These are phyloP conservation scores for Ooceraea biroi DNA, from an alignment of 1,140 invertebrate genomes.

Conservation along the genomic window DNA sequence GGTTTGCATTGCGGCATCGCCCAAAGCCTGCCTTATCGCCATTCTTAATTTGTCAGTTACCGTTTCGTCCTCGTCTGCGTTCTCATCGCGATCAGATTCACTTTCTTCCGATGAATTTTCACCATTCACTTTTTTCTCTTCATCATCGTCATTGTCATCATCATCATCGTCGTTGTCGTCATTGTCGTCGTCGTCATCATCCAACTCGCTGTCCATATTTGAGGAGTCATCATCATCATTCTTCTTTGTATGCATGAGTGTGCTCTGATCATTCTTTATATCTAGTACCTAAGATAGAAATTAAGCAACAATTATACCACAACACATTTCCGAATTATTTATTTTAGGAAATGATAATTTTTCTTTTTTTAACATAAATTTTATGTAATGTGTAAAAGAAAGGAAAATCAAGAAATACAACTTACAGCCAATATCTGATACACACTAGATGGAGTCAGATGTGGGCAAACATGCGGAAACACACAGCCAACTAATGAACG, in stretches of 20 bases:
- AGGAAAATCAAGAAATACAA: slow-evolving; percentile 36
- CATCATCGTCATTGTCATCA: slow-evolving; percentile 81
- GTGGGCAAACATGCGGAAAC: slow-evolving; percentile 90
- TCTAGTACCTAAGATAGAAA: slow-evolving; percentile 86
- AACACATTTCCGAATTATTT: neutral
- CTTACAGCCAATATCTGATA: slow-evolving; percentile 90
- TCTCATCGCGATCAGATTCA: slow-evolving; percentile 78
- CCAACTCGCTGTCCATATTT: slow-evolving; percentile 69
- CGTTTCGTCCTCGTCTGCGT: slow-evolving; percentile 87
- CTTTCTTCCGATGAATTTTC: slow-evolving; percentile 83
- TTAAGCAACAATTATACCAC: slow-evolving; percentile 16
- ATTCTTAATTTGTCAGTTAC: slow-evolving; percentile 89
- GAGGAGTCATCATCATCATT: slow-evolving; percentile 83
- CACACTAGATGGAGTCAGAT: slow-evolving; percentile 89
- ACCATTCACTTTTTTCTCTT: slow-evolving; percentile 82
- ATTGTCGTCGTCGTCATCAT: slow-evolving; percentile 82
- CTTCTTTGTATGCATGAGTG: slow-evolving; percentile 80
- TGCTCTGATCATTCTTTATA: slow-evolving; percentile 88
- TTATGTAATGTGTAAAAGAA: neutral
- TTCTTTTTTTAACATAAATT: slow-evolving; percentile 27
- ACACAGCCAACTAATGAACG: slow-evolving; percentile 90
- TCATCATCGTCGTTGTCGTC: slow-evolving; percentile 83
- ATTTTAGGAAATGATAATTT: slow-evolving; percentile 18
- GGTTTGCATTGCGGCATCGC: slow-evolving; percentile 86
- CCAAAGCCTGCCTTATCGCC: slow-evolving; percentile 89